Percentiles rank a stretch among this genome's conserved stretches.
Conservation (phyloP, 2,888 invertebrate genomes). For the Oithona nana region DNA sequence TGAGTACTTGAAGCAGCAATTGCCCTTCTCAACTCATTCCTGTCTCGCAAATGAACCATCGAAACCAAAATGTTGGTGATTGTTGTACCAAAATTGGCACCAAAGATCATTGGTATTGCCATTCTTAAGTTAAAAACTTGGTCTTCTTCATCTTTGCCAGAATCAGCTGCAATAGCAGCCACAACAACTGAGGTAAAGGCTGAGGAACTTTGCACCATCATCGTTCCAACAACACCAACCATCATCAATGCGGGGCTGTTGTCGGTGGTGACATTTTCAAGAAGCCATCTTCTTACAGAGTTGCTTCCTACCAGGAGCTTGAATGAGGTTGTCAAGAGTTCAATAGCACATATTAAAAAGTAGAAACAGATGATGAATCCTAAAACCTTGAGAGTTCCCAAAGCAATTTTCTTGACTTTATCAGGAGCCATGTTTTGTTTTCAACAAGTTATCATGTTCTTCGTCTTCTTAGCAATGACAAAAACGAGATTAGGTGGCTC, state of each 20-base stretch:
- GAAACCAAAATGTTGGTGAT: slow-evolving; percentile 36
- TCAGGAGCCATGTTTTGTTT: too few relatives aligned
- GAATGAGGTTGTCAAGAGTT: slow-evolving; percentile 28
- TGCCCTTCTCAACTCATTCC: slow-evolving; percentile 32
- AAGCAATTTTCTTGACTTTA: too few relatives aligned
- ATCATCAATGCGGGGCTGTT: slow-evolving; percentile 36
- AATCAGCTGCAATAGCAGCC: slow-evolving; percentile 28
- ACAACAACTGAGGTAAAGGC: slow-evolving; percentile 35
- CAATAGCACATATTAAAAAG: slow-evolving; percentile 30
- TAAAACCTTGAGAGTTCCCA: neutral
- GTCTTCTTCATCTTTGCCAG: too few relatives aligned
- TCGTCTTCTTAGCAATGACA: too few relatives aligned
- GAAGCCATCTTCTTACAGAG: slow-evolving; percentile 11
- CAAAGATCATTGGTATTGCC: slow-evolving; percentile 37
- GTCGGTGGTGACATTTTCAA: slow-evolving; percentile 25
- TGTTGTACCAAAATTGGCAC: slow-evolving; percentile 37
- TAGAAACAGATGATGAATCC: slow-evolving; percentile 24
- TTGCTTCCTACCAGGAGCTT: slow-evolving; percentile 27
- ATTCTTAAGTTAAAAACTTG: too few relatives aligned
- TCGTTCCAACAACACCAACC: slow-evolving; percentile 36
- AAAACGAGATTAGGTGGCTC: too few relatives aligned
- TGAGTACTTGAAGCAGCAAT: slow-evolving; percentile 38
- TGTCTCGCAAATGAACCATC: slow-evolving; percentile 25
- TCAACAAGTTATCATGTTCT: too few relatives aligned
- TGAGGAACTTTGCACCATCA: slow-evolving; percentile 34